A percentile compares a stretch with the other conserved stretches of the same genome.
phyloP scores from a whole-genome alignment of 2,888 invertebrate species.

The Phaedon cochleariae region DNA sequence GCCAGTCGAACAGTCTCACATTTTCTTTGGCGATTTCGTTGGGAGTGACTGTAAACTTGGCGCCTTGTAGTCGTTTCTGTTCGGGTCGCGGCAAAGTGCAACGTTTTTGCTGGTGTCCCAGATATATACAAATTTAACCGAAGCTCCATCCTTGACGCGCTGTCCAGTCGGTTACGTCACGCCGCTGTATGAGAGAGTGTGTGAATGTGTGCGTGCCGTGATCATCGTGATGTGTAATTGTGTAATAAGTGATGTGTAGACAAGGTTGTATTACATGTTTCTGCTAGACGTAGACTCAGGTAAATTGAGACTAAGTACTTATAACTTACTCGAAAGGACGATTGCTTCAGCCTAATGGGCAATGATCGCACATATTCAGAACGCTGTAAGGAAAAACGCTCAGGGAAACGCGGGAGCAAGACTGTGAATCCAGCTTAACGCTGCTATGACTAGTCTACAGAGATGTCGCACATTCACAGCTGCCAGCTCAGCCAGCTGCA shows the following conservation, averaged over 20 bases:
- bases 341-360: no score
- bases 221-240: slow-evolving; percentile 18
- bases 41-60: neutral
- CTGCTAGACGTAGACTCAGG: slow-evolving; percentile 11
- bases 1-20: neutral
- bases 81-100: slow-evolving; percentile 5
- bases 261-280: slow-evolving; percentile 15
- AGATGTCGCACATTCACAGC: no score
- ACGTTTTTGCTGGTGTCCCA: slow-evolving; percentile 54
- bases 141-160: slow-evolving; percentile 52
- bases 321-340: no score
- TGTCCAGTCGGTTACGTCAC: slow-evolving; percentile 47
- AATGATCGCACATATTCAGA: no score
- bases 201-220: slow-evolving; percentile 13
- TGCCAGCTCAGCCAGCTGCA: no score
- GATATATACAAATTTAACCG: slow-evolving; percentile 62
- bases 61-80: neutral
- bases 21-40: neutral
- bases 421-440: no score
- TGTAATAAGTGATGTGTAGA: slow-evolving; percentile 12
- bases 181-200: neutral
- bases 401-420: no score
- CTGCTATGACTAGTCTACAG: no score
- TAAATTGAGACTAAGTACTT: neutral
- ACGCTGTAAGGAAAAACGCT: no score